These are phyloP conservation scores for Portevinia maculata DNA, from an alignment of 2,888 invertebrate species.

Conservation along the genomic window DNA sequence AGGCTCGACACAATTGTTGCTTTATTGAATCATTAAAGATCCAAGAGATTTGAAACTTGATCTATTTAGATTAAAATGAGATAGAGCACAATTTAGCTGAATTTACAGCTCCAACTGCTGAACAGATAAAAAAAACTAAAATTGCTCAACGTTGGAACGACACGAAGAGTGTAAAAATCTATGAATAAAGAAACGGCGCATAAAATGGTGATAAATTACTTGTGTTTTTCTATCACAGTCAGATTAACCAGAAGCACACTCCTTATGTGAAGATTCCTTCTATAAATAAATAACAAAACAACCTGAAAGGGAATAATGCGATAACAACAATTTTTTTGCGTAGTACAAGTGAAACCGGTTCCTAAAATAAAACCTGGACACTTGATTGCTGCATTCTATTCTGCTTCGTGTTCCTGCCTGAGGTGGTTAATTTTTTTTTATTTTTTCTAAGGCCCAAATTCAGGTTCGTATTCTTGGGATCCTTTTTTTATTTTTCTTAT, in stretches of 20 bases:
- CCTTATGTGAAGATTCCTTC: conserved; percentile 17
- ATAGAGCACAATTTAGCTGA: conserved; percentile 53
- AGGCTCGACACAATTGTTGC: conserved; percentile 46
- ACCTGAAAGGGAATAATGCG: conserved; percentile 23
- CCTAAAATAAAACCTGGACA: conserved; percentile 29
- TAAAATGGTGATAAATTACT: conserved; percentile 29
- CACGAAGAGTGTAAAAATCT: conserved; percentile 34
- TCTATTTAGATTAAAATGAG: conserved; percentile 38
- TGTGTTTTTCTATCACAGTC: conserved; percentile 28
- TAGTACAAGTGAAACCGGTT: conserved; percentile 26
- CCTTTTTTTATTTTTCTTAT: conserved; percentile 14
- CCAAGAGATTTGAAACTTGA: conserved; percentile 21
- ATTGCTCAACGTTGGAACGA: conserved; percentile 17
- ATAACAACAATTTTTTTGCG: conserved; percentile 4
- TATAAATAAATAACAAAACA: conserved; percentile 15
- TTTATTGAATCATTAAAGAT: conserved; percentile 62
- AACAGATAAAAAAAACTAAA: conserved; percentile 21
- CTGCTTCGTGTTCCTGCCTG: conserved; percentile 2
- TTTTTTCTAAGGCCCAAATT: conserved; percentile 41
- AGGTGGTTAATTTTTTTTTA: not conserved
- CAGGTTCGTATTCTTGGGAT: conserved; percentile 35
- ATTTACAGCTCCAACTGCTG: conserved; percentile 12
- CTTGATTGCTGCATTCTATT: conserved; percentile 60
- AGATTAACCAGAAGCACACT: conserved; percentile 34
- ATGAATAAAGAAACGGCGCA: conserved; percentile 10